Evolutionary conservation across 1,140 invertebrate genomes (phyloP).

Genomic region (Nomia melanderi): DNA sequence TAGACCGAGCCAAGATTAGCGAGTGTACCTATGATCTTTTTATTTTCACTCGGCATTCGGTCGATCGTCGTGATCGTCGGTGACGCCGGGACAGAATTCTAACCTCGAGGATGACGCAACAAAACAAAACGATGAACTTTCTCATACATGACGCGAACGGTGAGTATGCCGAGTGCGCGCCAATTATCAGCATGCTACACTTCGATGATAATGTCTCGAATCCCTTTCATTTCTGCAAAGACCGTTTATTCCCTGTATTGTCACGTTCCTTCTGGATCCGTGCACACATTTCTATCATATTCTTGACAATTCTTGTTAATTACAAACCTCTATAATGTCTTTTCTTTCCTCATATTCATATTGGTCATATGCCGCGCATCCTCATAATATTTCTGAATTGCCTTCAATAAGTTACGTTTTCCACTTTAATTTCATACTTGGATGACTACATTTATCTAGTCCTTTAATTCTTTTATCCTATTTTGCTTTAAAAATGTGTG

Average conservation of each 20-base stretch:
- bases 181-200: constrained; percentile 69
- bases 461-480: neutral
- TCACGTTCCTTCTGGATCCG: neutral
- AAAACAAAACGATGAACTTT: constrained; percentile 84
- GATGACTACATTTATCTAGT: neutral
- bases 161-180: constrained; percentile 80
- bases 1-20: constrained; percentile 73
- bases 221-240: constrained; percentile 3
- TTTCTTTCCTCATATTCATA: neutral
- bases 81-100: constrained; percentile 58
- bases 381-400: neutral
- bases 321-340: neutral
- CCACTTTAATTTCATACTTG: neutral
- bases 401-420: neutral
- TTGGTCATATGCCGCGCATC: neutral
- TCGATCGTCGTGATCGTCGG: constrained; percentile 60
- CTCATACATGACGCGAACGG: constrained; percentile 85
- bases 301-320: neutral
- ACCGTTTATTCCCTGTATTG: neutral
- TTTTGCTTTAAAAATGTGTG: neutral
- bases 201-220: constrained; percentile 16
- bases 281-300: neutral
- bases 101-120: constrained; percentile 82
- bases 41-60: constrained; percentile 69
- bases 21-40: constrained; percentile 75